Percentiles rank a stretch among this genome's conserved stretches.
These are phyloP conservation scores for Alcis repandata DNA, from an alignment of 2,888 invertebrate genomes.

Conservation along the genomic window DNA sequence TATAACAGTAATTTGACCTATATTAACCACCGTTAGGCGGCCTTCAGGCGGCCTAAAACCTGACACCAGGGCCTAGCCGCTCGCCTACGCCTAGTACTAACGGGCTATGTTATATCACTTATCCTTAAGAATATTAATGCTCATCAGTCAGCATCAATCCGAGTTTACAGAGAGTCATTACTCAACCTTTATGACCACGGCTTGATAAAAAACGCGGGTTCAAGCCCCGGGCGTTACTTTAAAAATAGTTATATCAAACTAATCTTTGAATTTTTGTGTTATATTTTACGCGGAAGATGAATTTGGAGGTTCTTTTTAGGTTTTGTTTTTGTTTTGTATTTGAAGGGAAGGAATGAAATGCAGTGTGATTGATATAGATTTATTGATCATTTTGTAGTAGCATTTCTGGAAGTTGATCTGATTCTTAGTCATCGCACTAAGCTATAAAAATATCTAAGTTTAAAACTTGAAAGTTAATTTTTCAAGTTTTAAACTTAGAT, in stretches of 20 bases:
- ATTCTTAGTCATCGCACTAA: no score
- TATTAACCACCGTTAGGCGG: no score
- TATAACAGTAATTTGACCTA: no score
- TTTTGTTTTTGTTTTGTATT: background rate
- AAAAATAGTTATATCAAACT: conserved; percentile 35
- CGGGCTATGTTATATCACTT: conserved; percentile 18
- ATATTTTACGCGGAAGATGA: conserved; percentile 26
- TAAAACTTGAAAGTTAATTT: no score
- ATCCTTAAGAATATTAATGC: conserved; percentile 36
- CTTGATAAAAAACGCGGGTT: conserved; percentile 24
- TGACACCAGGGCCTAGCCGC: no score
- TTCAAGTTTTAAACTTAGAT: no score
- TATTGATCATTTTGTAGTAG: background rate
- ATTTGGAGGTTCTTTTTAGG: conserved; percentile 6
- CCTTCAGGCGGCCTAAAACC: no score
- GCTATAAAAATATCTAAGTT: no score
- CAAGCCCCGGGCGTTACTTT: conserved; percentile 23
- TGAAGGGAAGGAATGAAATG: conserved; percentile 2
- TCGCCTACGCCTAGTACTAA: background rate
- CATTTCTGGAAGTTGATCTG: no score
- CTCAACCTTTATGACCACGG: conserved; percentile 34
- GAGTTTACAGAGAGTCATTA: conserved; percentile 31
- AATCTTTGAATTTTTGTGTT: conserved; percentile 28
- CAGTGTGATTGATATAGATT: background rate
- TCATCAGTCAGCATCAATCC: conserved; percentile 36